These are phyloP conservation scores for Beris chalybata DNA, from an alignment of 2,888 invertebrate species.

Conservation along the genomic window DNA sequence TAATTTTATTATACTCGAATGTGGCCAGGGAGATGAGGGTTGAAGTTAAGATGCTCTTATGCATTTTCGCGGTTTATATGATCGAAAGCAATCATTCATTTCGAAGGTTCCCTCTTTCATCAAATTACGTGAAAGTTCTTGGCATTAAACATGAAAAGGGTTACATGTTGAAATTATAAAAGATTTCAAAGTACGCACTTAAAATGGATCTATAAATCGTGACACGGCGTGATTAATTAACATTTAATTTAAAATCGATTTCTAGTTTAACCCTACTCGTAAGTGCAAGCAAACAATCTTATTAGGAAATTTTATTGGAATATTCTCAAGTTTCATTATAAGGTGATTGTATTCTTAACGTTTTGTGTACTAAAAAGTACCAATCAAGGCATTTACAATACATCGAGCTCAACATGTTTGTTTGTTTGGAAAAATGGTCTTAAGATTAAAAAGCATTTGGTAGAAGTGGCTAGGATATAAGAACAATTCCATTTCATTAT, in stretches of 20 bases:
- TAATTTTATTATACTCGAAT: slow-evolving; percentile 15
- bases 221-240: slow-evolving; percentile 29
- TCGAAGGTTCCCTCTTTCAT: neutral
- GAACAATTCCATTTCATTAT: too few relatives aligned
- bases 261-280: neutral
- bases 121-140: neutral
- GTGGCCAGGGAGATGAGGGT: slow-evolving; percentile 1
- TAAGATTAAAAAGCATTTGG: too few relatives aligned
- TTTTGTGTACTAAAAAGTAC: slow-evolving; percentile 1
- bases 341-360: slow-evolving; percentile 20
- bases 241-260: slow-evolving; percentile 25
- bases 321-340: slow-evolving; percentile 10
- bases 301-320: slow-evolving; percentile 14
- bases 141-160: slow-evolving; percentile 13
- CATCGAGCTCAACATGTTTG: too few relatives aligned
- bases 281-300: neutral
- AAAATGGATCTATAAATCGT: neutral
- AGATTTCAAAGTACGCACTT: slow-evolving; percentile 8
- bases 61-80: slow-evolving; percentile 2
- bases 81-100: slow-evolving; percentile 24
- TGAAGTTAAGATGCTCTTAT: slow-evolving; percentile 10
- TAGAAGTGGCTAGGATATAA: too few relatives aligned
- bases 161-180: slow-evolving; percentile 16
- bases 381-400: too few relatives aligned
- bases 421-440: too few relatives aligned